Evolutionary conservation across 1,140 invertebrate species (phyloP).

Genomic region (Tribolium castaneum): DNA sequence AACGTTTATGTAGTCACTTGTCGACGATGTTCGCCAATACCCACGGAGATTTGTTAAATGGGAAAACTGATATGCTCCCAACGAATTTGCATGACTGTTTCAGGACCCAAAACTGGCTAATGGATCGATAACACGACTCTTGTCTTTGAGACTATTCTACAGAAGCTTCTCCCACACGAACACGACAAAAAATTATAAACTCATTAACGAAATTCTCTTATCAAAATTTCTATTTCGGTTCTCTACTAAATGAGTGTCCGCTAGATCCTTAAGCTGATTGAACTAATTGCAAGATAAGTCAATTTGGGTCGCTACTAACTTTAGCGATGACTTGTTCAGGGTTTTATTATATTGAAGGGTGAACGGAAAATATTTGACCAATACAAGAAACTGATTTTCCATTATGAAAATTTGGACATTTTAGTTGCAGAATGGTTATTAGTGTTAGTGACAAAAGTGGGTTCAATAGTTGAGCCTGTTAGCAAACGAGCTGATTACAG

Average conservation of each 20-base stretch:
- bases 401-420: too few relatives aligned
- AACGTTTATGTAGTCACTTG: constrained; percentile 49
- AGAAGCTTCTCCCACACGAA: background rate
- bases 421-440: too few relatives aligned
- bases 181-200: background rate
- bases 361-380: too few relatives aligned
- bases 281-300: background rate
- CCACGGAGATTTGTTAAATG: constrained; percentile 46
- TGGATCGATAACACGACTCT: background rate
- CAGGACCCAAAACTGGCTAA: background rate
- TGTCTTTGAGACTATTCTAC: background rate
- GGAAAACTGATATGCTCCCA: constrained; percentile 18
- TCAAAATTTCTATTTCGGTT: background rate
- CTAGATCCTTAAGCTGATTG: background rate
- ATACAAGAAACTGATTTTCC: too few relatives aligned
- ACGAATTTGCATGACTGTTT: background rate
- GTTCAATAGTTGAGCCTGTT: too few relatives aligned
- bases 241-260: background rate
- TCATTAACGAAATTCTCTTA: background rate
- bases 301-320: background rate
- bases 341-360: background rate
- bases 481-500: too few relatives aligned
- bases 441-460: too few relatives aligned
- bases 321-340: background rate
- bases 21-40: constrained; percentile 39